Base-by-base conservation (phyloP, 2,888 invertebrate species). In the Strigamia transsilvanica region DNA sequence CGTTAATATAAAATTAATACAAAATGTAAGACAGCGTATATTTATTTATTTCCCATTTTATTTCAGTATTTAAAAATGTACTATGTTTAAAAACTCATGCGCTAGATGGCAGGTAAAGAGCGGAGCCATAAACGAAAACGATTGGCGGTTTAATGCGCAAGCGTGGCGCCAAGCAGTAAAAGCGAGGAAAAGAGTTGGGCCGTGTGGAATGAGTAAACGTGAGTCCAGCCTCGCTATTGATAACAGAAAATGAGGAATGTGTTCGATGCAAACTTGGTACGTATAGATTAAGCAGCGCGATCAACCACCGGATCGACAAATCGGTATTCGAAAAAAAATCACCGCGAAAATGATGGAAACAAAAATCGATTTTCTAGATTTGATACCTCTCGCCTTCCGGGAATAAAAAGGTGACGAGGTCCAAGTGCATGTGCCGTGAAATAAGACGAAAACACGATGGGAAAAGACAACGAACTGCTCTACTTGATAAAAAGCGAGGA, bases 401-500 rank as follows among this genome's bases (percentile, higher is more conserved):
- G 51, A 51, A 51, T 51, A 51, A 51, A 51, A 51, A 51, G 51
- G 51, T 51, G 51, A 51, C 51, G 51, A 51, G 51, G 51, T 51
- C 51, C 5, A 51, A 51, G 51, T 51, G 51, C 51, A 51, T 51
- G 51, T 51, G 51, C 51, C 15, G 15, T n/a, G 51, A 51, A 13
- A 51, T n/a, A n/a, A n/a, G 51, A n/a, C 51, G 13, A 51, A n/a
- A 51, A 51, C 13, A 56, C 3, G 21, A 73, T 73, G 73, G 73
- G 73, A 13, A 73, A 73, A 73, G 73, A 73, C 10, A 73, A 73
- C 73, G 73, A 73, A 73, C 73, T 73, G 5, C 21, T 73, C 7
- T 32, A 73, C 7, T 32, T 73, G 7, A 73, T 73, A 3, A 73
- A 73, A 18, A 73, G 27, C 27, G 73, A 73, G 32, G 73, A 73